A percentile compares a stretch with the other conserved stretches of the same genome.
These are phyloP conservation scores for Alfaro cultratus DNA, from an alignment of 2,797 vertebrate species.

Conservation along the genomic window DNA sequence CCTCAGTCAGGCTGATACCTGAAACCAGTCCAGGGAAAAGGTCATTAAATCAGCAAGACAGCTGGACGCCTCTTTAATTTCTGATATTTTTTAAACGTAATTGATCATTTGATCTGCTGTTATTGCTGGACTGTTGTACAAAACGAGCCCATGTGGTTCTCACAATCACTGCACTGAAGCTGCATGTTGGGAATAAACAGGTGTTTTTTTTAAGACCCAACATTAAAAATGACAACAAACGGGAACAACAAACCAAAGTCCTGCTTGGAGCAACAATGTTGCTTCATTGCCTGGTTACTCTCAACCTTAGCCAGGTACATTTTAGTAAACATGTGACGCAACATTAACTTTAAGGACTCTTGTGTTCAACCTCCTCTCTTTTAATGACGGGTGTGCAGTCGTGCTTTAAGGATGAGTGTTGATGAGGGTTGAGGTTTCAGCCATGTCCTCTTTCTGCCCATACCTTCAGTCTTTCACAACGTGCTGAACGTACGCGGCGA, in stretches of 20 bases:
- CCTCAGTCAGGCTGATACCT: constrained; percentile 17
- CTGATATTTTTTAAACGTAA: neutral
- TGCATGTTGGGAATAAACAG: neutral
- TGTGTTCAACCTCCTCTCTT: neutral
- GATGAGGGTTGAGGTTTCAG: neutral
- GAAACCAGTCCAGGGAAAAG: constrained; percentile 28
- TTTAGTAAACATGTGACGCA: constrained; percentile 24
- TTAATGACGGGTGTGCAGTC: neutral
- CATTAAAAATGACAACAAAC: neutral
- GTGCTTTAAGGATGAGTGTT: neutral
- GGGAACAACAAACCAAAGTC: neutral
- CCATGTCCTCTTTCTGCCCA: constrained; percentile 15
- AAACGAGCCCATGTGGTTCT: neutral
- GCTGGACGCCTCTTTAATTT: neutral
- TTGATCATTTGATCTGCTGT: neutral
- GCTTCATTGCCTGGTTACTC: neutral
- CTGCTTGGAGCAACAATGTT: neutral
- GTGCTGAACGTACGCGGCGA: constrained; percentile 35
- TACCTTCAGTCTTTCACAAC: constrained; percentile 65
- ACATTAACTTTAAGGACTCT: neutral
- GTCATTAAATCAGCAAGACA: neutral
- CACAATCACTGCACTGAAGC: neutral
- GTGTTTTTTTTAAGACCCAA: neutral
- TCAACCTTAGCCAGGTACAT: constrained; percentile 1
- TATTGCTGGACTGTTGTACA: neutral